Evolutionary conservation across 2,888 invertebrate genomes (phyloP).

Genomic region (Epinotia brunnichana): DNA sequence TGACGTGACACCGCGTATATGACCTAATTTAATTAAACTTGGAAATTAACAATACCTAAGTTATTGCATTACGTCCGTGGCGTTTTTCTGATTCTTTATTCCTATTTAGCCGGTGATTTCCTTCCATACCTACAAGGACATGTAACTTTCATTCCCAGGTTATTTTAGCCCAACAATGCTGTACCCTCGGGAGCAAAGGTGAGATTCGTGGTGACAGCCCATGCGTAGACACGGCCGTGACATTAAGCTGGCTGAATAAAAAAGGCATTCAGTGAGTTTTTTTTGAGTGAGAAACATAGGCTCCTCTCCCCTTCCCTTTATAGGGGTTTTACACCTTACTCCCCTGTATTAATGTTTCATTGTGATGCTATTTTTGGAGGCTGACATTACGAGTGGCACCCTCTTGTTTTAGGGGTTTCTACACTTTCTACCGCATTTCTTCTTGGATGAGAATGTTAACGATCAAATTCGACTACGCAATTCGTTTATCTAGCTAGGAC

Average conservation of each 20-base stretch:
- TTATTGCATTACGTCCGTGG: too few species aligned
- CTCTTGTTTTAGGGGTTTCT: background rate
- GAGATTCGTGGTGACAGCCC: slow-evolving; percentile 2
- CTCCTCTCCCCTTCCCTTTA: background rate
- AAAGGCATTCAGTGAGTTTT: background rate
- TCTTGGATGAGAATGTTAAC: too few species aligned
- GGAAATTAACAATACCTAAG: too few species aligned
- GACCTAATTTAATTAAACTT: too few species aligned
- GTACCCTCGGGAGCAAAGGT: slow-evolving; percentile 20
- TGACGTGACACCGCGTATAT: too few species aligned
- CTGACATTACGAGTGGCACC: background rate
- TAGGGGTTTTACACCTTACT: background rate
- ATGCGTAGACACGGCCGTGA: slow-evolving; percentile 7
- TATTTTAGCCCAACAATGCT: background rate
- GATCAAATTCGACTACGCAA: too few species aligned
- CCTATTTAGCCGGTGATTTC: too few species aligned
- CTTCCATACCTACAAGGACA: too few species aligned
- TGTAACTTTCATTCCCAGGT: background rate
- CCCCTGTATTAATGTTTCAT: background rate
- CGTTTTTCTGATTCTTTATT: too few species aligned
- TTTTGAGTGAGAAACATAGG: background rate
- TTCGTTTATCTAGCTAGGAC: too few species aligned
- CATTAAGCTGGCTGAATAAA: slow-evolving; percentile 13
- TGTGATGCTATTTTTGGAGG: background rate
- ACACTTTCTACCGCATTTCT: too few species aligned